phyloP scores from a whole-genome alignment of 2,797 vertebrate genomes.

The Acanthurus lineatus region DNA sequence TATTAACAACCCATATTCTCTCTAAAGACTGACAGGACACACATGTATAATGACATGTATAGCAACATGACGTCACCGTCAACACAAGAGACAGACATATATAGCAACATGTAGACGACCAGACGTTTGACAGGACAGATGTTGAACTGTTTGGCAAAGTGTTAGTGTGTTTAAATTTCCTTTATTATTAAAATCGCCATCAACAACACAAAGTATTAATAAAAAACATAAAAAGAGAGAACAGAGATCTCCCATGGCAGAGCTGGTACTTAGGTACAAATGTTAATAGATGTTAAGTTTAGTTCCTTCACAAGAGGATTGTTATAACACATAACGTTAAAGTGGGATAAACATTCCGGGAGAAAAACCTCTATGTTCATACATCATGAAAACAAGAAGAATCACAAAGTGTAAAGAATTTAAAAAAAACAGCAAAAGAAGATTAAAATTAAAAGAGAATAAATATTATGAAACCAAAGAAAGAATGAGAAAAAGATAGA shows the following conservation, averaged over 20 bases:
- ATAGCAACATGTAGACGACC: conserved; percentile 74
- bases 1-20: conserved; percentile 46
- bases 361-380: conserved; percentile 75
- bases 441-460: conserved; percentile 56
- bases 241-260: conserved; percentile 71
- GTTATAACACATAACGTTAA: conserved; percentile 54
- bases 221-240: conserved; percentile 58
- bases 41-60: conserved; percentile 77
- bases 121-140: conserved; percentile 69
- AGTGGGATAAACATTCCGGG: conserved; percentile 71
- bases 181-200: conserved; percentile 48
- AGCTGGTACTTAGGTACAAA: conserved; percentile 68
- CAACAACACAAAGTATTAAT: conserved; percentile 56
- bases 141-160: conserved; percentile 43
- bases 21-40: conserved; percentile 68
- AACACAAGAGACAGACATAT: conserved; percentile 71
- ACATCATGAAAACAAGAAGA: conserved; percentile 73
- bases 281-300: conserved; percentile 73
- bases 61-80: conserved; percentile 69
- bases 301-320: conserved; percentile 63
- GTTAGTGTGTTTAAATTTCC: conserved; percentile 55
- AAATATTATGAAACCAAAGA: conserved; percentile 55
- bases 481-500: conserved; percentile 55
- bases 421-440: conserved; percentile 54
- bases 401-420: conserved; percentile 56